These are phyloP conservation scores for Lepidocolaptes lacrymiger DNA, from an alignment of 2,797 vertebrate genomes.

Conservation along the genomic window DNA sequence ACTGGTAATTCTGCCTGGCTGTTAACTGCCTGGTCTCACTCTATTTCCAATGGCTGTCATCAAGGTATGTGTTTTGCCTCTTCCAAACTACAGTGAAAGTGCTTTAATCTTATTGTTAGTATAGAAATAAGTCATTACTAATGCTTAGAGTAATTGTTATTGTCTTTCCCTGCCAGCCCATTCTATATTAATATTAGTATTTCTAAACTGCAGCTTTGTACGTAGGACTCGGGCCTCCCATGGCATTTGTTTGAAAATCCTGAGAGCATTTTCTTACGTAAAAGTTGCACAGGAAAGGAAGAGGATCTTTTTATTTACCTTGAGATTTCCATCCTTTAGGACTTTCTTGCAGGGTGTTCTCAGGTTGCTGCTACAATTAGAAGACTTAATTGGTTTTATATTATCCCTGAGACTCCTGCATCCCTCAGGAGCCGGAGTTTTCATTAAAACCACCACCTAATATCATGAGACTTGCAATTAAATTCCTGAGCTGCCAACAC, in stretches of 20 bases:
- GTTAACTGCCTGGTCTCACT: neutral
- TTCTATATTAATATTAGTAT: neutral
- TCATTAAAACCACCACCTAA: conserved; percentile 23
- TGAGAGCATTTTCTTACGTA: neutral
- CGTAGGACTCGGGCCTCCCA: rapidly evolving
- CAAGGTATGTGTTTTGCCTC: neutral
- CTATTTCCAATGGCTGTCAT: neutral
- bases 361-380: neutral
- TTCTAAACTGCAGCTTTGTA: neutral
- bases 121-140: neutral
- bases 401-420: neutral
- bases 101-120: neutral
- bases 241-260: neutral
- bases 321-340: conserved; percentile 10
- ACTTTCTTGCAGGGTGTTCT: conserved; percentile 18
- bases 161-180: neutral
- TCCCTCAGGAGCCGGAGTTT: neutral
- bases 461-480: neutral
- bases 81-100: neutral
- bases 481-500: neutral
- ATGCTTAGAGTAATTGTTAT: neutral
- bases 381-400: conserved; percentile 20
- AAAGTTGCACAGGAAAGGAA: neutral
- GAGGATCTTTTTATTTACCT: conserved; percentile 30
- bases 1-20: neutral